These are phyloP conservation scores for Drosophila ironensis DNA, from an alignment of 1,140 invertebrate species.

Conservation along the genomic window DNA sequence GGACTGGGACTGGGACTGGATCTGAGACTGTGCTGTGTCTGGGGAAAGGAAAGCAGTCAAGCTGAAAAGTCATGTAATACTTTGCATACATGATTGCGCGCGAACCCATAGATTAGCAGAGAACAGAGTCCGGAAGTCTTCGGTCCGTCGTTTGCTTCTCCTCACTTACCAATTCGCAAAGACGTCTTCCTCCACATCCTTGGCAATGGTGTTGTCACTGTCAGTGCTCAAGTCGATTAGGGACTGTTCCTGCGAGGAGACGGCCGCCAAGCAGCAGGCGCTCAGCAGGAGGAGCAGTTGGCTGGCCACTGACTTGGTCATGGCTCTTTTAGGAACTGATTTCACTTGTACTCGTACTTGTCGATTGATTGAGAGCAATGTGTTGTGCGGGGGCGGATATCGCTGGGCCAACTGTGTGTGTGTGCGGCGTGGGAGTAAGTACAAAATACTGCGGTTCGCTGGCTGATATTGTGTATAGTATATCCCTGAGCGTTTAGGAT, in stretches of 20 bases:
- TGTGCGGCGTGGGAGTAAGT: no score
- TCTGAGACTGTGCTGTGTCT: no score
- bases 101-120: background rate
- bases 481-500: conserved; percentile 21
- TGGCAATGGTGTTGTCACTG: conserved; percentile 31
- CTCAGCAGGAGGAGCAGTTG: conserved; percentile 25
- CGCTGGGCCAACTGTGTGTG: background rate
- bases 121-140: conserved; percentile 29
- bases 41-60: conserved; percentile 42
- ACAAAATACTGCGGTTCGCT: conserved; percentile 32
- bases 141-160: background rate
- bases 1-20: no score
- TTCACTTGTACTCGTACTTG: background rate
- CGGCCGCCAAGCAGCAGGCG: conserved; percentile 26
- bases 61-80: conserved; percentile 15
- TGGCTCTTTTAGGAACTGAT: conserved; percentile 11
- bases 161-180: conserved; percentile 65
- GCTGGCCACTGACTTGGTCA: conserved; percentile 17
- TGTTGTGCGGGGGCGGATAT: no score
- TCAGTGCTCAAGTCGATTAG: conserved; percentile 24
- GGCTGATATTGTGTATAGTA: conserved; percentile 1
- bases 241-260: conserved; percentile 31
- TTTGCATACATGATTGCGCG: conserved; percentile 11
- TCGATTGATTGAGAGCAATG: no score
- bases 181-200: conserved; percentile 14